These are phyloP conservation scores for Halcyon badia DNA, from an alignment of 2,797 vertebrate species.

Conservation along the genomic window DNA sequence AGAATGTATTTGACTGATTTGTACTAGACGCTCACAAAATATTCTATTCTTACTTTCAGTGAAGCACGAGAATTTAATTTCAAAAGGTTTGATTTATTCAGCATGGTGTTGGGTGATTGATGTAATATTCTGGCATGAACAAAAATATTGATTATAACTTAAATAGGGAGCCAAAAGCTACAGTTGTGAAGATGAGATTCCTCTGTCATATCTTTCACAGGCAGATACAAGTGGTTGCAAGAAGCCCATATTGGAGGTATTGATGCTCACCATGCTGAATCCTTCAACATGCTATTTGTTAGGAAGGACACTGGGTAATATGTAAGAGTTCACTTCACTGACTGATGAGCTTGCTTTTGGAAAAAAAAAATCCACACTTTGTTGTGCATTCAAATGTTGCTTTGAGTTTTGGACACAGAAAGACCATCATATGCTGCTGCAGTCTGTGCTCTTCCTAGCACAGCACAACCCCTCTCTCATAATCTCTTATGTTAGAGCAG, in stretches of 20 bases:
- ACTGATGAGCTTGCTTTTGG: background rate
- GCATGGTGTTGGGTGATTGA: background rate
- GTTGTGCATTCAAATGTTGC: background rate
- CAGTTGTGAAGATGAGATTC: background rate
- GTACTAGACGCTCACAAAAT: background rate
- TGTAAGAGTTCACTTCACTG: background rate
- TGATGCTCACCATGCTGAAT: background rate
- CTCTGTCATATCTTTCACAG: background rate
- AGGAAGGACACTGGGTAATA: background rate
- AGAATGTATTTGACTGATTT: background rate
- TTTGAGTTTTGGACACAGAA: conserved; percentile 17
- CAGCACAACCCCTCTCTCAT: background rate
- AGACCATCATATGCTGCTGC: conserved; percentile 52
- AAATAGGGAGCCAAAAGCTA: background rate
- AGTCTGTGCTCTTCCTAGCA: conserved; percentile 46
- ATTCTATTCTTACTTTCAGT: background rate
- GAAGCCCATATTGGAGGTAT: background rate
- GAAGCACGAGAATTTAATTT: conserved; percentile 28
- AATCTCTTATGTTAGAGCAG: conserved; percentile 62
- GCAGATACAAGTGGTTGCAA: background rate
- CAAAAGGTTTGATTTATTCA: conserved; percentile 2
- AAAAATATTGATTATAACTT: conserved; percentile 20
- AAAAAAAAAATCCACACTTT: background rate
- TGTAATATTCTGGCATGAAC: background rate
- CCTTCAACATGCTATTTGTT: background rate